phyloP scores from a whole-genome alignment of 2,113 vertebrate genomes.

The Anarhynchus alexandrinus region DNA sequence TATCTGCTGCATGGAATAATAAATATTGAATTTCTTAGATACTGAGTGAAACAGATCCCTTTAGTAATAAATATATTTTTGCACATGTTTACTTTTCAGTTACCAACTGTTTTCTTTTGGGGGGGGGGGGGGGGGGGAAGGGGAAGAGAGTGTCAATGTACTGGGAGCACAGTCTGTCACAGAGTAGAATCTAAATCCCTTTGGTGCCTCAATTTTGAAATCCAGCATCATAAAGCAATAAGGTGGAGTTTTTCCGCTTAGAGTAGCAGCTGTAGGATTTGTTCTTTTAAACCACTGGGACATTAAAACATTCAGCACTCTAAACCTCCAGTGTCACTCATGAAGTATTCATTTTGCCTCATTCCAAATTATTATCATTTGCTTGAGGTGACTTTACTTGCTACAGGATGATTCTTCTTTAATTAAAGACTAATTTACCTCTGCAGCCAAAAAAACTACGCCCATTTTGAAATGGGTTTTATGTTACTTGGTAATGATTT shows the following conservation, averaged over 20 bases:
- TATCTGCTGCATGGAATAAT: not conserved
- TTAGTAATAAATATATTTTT: constrained; percentile 25
- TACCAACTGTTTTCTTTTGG: not conserved
- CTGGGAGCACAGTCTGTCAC: constrained; percentile 41
- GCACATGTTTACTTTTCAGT: constrained; percentile 10
- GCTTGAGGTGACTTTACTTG: constrained; percentile 51
- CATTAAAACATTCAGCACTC: constrained; percentile 15
- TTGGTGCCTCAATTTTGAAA: constrained; percentile 25
- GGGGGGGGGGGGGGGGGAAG: not conserved
- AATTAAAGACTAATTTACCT: constrained; percentile 61
- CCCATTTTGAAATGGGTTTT: not conserved
- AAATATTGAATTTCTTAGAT: not conserved
- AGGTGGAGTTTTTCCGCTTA: constrained; percentile 40
- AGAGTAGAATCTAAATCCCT: constrained; percentile 37
- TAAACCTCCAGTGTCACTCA: constrained; percentile 20
- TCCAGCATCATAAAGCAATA: constrained; percentile 24
- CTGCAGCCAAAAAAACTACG: not conserved
- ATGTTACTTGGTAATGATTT: not conserved
- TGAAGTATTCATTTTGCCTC: constrained; percentile 46
- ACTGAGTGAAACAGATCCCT: not conserved
- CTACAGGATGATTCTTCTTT: constrained; percentile 30
- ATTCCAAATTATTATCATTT: constrained; percentile 47
- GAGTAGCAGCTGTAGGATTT: constrained; percentile 43
- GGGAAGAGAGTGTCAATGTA: not conserved
- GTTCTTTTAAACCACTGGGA: constrained; percentile 45